Percentiles rank a stretch among this genome's conserved stretches.
phyloP scores from a whole-genome alignment of 2,888 invertebrate genomes.

The Cotesia congregata region DNA sequence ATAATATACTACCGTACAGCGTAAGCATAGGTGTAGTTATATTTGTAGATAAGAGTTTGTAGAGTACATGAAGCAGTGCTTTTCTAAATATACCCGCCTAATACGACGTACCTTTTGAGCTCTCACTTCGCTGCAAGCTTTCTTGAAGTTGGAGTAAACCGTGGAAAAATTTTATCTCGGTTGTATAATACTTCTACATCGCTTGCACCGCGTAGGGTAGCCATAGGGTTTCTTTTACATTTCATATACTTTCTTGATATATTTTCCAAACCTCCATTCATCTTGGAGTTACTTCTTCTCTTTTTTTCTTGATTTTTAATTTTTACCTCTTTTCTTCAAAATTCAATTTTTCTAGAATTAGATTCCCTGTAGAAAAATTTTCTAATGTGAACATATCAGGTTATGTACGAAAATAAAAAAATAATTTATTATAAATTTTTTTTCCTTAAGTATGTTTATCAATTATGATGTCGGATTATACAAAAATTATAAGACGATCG shows the following conservation, averaged over 20 bases:
- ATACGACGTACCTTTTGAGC: conserved; percentile 49
- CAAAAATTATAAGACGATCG: no score
- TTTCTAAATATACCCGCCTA: conserved; percentile 59
- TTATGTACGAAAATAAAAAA: no score
- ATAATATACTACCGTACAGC: background rate
- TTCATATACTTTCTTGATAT: conserved; percentile 2
- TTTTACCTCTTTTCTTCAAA: background rate
- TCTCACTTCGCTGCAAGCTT: conserved; percentile 27
- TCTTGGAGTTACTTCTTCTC: background rate
- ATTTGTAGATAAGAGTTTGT: conserved; percentile 44
- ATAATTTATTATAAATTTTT: no score
- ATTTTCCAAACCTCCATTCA: conserved; percentile 9
- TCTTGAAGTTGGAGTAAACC: background rate
- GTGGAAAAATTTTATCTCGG: conserved; percentile 20
- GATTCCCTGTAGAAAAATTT: no score
- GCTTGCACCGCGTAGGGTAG: background rate
- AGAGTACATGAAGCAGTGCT: conserved; percentile 54
- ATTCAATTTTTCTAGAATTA: conserved; percentile 6
- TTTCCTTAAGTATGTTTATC: no score
- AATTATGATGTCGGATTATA: no score
- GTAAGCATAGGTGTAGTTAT: conserved; percentile 37
- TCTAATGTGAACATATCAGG: no score
- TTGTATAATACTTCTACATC: no score
- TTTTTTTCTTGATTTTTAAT: conserved; percentile 1
- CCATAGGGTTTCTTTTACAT: conserved; percentile 4